phyloP scores from a whole-genome alignment of 2,113 vertebrate species.

The Macquaria ambigua region DNA sequence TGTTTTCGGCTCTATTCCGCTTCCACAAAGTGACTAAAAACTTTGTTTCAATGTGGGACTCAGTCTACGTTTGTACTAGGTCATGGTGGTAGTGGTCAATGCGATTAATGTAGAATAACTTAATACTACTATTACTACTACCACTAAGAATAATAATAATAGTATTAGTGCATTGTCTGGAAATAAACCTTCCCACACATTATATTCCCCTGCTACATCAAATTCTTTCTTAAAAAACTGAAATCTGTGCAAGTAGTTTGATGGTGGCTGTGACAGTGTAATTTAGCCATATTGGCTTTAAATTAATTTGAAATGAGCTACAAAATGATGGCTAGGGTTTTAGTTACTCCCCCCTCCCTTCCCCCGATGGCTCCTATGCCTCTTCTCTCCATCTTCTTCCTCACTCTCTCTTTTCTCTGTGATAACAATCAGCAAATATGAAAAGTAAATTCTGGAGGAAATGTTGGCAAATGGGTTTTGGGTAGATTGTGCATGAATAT shows the following conservation, averaged over 20 bases:
- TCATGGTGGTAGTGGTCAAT: neutral
- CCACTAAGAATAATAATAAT: neutral
- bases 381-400: slow-evolving; percentile 20
- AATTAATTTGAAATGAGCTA: slow-evolving; percentile 82
- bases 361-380: neutral
- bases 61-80: neutral
- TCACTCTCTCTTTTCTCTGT: slow-evolving; percentile 51
- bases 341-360: slow-evolving; percentile 38
- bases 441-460: slow-evolving; percentile 85
- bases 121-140: neutral
- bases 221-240: slow-evolving; percentile 38
- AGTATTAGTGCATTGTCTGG: neutral
- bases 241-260: slow-evolving; percentile 31
- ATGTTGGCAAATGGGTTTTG: slow-evolving; percentile 83
- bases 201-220: slow-evolving; percentile 24
- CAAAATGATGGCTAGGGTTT: slow-evolving; percentile 77
- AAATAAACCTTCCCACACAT: neutral
- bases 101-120: neutral
- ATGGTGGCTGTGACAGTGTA: slow-evolving; percentile 60
- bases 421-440: slow-evolving; percentile 85
- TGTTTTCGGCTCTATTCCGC: neutral
- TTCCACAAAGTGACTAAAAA: neutral
- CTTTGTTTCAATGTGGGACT: neutral
- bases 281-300: slow-evolving; percentile 82
- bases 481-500: slow-evolving; percentile 85